Conservation (phyloP, 2,113 vertebrate genomes). For the Lepisosteus osseus region DNA sequence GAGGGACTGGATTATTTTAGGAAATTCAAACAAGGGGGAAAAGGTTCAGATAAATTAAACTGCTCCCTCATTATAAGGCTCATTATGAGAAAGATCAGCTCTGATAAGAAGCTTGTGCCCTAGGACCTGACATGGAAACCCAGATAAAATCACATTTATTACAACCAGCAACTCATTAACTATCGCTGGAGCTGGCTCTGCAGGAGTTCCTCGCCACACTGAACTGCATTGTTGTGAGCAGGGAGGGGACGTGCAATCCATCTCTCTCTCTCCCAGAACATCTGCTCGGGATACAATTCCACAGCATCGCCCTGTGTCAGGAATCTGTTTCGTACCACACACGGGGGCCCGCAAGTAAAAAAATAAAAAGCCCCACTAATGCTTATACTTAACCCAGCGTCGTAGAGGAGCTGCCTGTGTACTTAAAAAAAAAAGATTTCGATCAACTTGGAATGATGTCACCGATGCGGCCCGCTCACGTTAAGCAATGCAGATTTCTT, state of each 20-base stretch:
- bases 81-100: constrained; percentile 30
- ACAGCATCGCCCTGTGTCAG: background rate
- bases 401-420: no score
- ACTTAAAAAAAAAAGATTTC: no score
- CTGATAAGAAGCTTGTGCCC: constrained; percentile 20
- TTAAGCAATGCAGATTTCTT: no score
- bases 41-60: constrained; percentile 27
- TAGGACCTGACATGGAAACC: constrained; percentile 17
- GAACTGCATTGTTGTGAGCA: background rate
- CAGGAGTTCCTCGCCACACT: constrained; percentile 3
- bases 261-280: constrained; percentile 2
- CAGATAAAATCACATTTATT: constrained; percentile 38
- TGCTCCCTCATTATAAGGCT: constrained; percentile 34
- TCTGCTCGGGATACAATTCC: constrained; percentile 6
- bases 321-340: background rate
- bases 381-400: no score
- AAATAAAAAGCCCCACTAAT: no score
- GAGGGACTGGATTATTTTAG: background rate
- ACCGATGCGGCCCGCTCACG: no score
- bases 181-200: constrained; percentile 16
- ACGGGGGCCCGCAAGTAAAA: background rate
- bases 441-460: no score
- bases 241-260: background rate
- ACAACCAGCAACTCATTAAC: constrained; percentile 32
- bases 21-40: background rate